Evolutionary conservation across 2,888 invertebrate genomes (phyloP).

Genomic region (Epistrophella euchroma): DNA sequence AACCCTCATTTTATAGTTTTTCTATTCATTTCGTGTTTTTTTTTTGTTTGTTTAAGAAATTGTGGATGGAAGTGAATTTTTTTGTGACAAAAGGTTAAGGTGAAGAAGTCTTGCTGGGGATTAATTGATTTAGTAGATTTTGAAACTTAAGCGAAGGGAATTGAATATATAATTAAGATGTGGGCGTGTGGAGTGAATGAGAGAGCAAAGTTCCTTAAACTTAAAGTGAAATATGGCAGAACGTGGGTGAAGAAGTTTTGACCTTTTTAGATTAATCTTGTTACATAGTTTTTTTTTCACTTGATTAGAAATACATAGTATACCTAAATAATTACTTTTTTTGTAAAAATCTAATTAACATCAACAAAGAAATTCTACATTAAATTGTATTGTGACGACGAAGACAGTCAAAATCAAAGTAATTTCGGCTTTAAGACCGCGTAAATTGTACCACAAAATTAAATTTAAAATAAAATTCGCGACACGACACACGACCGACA

Average conservation of each 20-base stretch:
- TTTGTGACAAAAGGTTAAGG: background rate
- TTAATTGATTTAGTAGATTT: conserved; percentile 28
- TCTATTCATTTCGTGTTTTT: background rate
- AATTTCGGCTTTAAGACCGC: no score
- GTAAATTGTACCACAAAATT: no score
- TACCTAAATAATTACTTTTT: no score
- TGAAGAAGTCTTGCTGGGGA: background rate
- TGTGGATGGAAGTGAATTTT: conserved; percentile 5
- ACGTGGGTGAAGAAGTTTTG: background rate
- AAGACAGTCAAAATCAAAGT: no score
- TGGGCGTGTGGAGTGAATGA: background rate
- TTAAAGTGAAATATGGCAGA: background rate
- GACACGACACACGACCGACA: no score
- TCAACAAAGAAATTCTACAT: no score
- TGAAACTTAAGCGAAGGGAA: background rate
- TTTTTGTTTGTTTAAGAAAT: background rate
- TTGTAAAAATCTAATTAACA: no score
- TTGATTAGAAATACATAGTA: background rate
- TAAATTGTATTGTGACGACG: no score
- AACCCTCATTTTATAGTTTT: conserved; percentile 18
- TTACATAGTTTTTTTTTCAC: background rate
- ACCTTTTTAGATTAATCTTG: background rate
- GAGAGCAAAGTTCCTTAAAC: background rate
- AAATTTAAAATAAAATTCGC: no score
- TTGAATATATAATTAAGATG: conserved; percentile 24